A percentile compares a stretch with the other conserved stretches of the same genome.
These are phyloP conservation scores for Spodoptera litura DNA, from an alignment of 1,140 invertebrate species.

Conservation along the genomic window DNA sequence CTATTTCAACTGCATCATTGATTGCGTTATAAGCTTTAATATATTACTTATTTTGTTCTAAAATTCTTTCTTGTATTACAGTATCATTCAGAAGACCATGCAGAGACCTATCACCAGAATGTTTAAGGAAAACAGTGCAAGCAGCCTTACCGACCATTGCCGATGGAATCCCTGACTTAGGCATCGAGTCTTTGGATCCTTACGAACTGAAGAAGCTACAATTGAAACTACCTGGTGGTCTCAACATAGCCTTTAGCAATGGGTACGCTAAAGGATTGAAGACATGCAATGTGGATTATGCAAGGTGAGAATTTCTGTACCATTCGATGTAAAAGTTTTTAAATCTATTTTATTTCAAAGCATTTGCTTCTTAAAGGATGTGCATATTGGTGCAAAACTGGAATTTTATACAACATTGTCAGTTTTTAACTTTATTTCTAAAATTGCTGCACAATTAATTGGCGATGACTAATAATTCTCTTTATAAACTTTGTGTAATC, in stretches of 20 bases:
- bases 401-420: too few species aligned
- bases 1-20: background rate
- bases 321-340: background rate
- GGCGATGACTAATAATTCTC: constrained; percentile 33
- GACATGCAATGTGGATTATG: constrained; percentile 60
- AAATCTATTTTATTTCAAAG: background rate
- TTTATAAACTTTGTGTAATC: background rate
- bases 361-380: too few species aligned
- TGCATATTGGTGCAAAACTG: too few species aligned
- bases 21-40: too few species aligned
- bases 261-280: constrained; percentile 59
- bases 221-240: constrained; percentile 58
- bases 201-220: constrained; percentile 59
- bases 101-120: constrained; percentile 49
- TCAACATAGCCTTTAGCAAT: constrained; percentile 55
- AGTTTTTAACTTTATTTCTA: background rate
- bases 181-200: constrained; percentile 57
- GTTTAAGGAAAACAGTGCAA: constrained; percentile 58
- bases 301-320: constrained; percentile 53
- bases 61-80: constrained; percentile 34
- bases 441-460: constrained; percentile 2
- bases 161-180: constrained; percentile 55
- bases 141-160: constrained; percentile 51
- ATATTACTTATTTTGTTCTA: background rate
- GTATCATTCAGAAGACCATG: constrained; percentile 54